Evolutionary conservation across 2,113 vertebrate genomes (phyloP).

Genomic region (Pseudolaguvia tuberculata): DNA sequence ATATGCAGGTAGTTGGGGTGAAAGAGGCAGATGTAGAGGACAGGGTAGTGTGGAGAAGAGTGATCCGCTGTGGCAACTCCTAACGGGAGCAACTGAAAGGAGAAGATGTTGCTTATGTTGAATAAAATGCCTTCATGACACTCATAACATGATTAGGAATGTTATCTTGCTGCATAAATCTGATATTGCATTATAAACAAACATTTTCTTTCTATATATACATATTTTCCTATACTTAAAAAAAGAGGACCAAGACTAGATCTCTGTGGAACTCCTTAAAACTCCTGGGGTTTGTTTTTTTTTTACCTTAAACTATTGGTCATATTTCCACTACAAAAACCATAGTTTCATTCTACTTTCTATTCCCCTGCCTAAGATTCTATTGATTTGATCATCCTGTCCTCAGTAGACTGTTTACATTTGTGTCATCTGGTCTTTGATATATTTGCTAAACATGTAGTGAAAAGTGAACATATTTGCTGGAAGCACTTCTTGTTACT

Average conservation of each 20-base stretch:
- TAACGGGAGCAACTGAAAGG: no score
- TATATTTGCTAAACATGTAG: not conserved
- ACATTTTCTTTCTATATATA: no score
- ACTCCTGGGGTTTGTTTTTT: not conserved
- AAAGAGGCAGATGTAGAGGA: no score
- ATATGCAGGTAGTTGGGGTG: no score
- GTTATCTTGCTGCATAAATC: no score
- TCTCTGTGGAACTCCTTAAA: conserved; percentile 2
- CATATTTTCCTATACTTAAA: not conserved
- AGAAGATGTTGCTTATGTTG: no score
- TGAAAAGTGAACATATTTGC: not conserved
- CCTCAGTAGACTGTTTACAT: not conserved
- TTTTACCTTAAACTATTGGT: not conserved
- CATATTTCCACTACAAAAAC: not conserved
- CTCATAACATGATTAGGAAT: no score
- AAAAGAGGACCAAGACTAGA: not conserved
- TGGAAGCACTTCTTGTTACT: not conserved
- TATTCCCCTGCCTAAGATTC: not conserved
- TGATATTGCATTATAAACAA: no score
- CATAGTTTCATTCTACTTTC: not conserved
- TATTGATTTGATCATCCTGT: not conserved
- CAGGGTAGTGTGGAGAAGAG: no score
- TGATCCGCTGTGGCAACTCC: no score
- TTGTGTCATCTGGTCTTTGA: conserved; percentile 22
- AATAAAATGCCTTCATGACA: no score